A percentile compares a stretch with the other conserved stretches of the same genome.
phyloP scores from a whole-genome alignment of 2,113 vertebrate genomes.

The Thymallus thymallus region DNA sequence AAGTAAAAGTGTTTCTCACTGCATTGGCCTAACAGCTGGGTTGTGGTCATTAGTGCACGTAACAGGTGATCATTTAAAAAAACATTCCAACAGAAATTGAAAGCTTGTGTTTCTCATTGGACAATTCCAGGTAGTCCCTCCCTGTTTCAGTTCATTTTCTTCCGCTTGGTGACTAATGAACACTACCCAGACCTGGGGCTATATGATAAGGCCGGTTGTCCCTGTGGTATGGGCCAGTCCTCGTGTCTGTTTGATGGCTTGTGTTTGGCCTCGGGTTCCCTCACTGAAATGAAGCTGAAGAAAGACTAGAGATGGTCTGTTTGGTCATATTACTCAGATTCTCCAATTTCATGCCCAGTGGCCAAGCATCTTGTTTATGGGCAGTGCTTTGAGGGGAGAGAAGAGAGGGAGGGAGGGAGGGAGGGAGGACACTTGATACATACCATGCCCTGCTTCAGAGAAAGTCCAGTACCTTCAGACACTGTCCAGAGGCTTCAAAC shows the following conservation, averaged over 20 bases:
- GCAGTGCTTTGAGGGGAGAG: conserved; percentile 40
- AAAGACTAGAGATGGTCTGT: conserved; percentile 41
- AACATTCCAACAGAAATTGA: no score
- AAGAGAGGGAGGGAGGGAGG: neutral
- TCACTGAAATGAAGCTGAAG: conserved; percentile 27
- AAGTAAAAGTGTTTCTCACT: no score
- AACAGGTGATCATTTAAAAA: no score
- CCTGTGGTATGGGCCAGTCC: neutral
- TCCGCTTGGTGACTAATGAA: no score
- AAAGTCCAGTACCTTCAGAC: conserved; percentile 47
- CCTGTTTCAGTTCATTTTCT: no score
- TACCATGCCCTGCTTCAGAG: conserved; percentile 31
- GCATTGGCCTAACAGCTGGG: no score
- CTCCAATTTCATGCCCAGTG: conserved; percentile 40
- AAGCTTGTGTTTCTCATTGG: no score
- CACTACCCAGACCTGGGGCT: no score
- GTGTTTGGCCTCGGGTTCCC: neutral
- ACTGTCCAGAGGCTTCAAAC: conserved; percentile 50
- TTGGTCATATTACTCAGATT: conserved; percentile 35
- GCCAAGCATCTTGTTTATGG: conserved; percentile 44
- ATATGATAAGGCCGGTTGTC: no score
- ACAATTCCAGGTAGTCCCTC: no score
- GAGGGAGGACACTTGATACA: conserved; percentile 47
- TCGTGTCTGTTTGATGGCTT: conserved; percentile 5
- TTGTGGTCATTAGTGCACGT: no score